Base-by-base conservation (phyloP, 2,888 invertebrate genomes). In the Nemotelus pantherinus region DNA sequence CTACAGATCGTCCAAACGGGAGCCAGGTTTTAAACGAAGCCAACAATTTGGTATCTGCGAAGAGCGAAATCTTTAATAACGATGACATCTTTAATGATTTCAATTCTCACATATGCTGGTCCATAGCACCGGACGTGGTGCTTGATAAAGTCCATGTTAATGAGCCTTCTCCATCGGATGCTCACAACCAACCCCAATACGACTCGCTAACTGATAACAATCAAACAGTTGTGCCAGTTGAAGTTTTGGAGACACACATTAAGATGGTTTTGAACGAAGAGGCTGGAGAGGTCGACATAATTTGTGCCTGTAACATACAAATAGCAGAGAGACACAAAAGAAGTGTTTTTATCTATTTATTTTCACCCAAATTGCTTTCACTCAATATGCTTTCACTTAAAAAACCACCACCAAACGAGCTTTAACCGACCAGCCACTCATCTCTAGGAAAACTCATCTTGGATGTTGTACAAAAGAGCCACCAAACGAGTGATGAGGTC, bases 291-390 rank as follows among this genome's bases (percentile, higher is more conserved):
- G 89, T 93, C 80, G 89, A 91, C 39, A 90, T 90, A 80, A 91
- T 92, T 83, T 94, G 94, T 87, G 95, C 94, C 64, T 94, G 91
- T 86, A 92, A 92, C 25, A 25, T 25, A 25, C 25, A 25, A 25
- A 25, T 25, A 25, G 25, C 25, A 25, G 25, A 25, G 25, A 25
- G 25, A 25, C 25, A 0, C 25, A 25, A 25, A 25, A 25, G 25
- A 25, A 25, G 25, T 25, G 25, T 25, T 25, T 25, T 25, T 1
- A 25, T 25, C 25, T 25, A 25, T 25, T 25, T 25, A 1, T 25
- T 25, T 25, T 25, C 25, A 25, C 25, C 25, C 25, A 25, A 25
- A 25, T 25, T 25, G 25, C 25, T 25, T 25, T 25, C 25, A 25
- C 25, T 25, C 25, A 25, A 25, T 25, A 25, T 25, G 25, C 25